Evolutionary conservation across 2,888 invertebrate species (phyloP), one percentile per base, ranked within the genome.

Genomic region (Drosophila nr. fundita): DNA sequence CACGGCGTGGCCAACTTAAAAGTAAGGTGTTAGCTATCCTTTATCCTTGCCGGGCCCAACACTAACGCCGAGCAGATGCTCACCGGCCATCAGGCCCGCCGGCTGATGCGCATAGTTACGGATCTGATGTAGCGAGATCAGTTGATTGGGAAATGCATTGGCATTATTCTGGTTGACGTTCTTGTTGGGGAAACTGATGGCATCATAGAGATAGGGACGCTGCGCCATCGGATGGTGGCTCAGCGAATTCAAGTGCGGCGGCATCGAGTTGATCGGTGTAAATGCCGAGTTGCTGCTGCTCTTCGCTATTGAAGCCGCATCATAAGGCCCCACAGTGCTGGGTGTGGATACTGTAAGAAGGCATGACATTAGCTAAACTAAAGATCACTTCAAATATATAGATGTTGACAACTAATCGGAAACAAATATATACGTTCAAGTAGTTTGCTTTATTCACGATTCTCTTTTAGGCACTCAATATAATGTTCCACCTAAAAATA

Each of bases 51-150:
- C 93, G 36, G 92, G 88, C 7, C 93, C 93, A 21, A 93, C 93
- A 72, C 93, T 93, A 30, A 93, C 92, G 70, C 93, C 93, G 78
- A 96, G 94, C 85, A 95, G 94, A 93, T 96, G 96, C 87, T 96
- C 96, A 68, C 95, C 95, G 73, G 95, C 94, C 94, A 96, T 95
- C 55, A 96, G 94, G 68, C 96, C 95, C 45, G 95, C 94, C 73
- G 98, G 98, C 92, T 98, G 98, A 92, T 98, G 98, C 76, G 98
- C 97, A 94, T 98, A 99, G 94, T 98, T 98, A 93, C 98, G 95
- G 91, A 99, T 99, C 94, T 99, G 98, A 94, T 99, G 98, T 83
- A 99, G 95, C 85, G 98, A 98, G 93, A 98, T 98, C 94, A 98
- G 94, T 93, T 98, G 98, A 93, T 98, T 98, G 71, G 98, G 98